These are phyloP conservation scores for Periophthalmodon schlosseri DNA, from an alignment of 2,113 vertebrate genomes.

Conservation along the genomic window DNA sequence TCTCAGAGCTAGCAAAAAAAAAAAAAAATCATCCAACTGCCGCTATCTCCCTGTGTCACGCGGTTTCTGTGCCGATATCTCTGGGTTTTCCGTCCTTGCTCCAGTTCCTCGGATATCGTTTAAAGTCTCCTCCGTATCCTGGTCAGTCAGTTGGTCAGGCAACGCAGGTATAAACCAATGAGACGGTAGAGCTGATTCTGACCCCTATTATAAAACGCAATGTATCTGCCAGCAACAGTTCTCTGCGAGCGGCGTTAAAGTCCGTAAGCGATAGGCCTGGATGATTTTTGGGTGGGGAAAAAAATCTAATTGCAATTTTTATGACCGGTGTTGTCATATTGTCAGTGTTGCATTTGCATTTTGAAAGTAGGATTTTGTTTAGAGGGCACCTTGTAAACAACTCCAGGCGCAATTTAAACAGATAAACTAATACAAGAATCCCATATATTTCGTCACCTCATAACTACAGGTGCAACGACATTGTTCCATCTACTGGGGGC, in stretches of 20 bases:
- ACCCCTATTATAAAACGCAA: neutral
- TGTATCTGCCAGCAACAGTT: neutral
- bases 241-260: neutral
- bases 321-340: too few species aligned
- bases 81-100: slow-evolving; percentile 30
- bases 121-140: slow-evolving; percentile 40
- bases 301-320: too few species aligned
- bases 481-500: too few species aligned
- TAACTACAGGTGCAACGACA: too few species aligned
- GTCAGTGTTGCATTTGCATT: too few species aligned
- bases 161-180: slow-evolving; percentile 17
- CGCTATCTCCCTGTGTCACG: slow-evolving; percentile 61
- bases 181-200: neutral
- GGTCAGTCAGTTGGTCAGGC: slow-evolving; percentile 35
- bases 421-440: too few species aligned
- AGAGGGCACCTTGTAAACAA: too few species aligned
- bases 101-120: slow-evolving; percentile 29
- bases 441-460: too few species aligned
- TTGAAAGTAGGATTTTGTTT: too few species aligned
- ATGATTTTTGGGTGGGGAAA: too few species aligned
- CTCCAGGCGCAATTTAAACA: too few species aligned
- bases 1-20: slow-evolving; percentile 50
- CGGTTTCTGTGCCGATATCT: slow-evolving; percentile 45
- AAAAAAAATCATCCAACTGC: slow-evolving; percentile 59
- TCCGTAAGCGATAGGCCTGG: too few species aligned